Evolutionary conservation across 2,797 vertebrate species (phyloP), one percentile per base, ranked within the genome.

Genomic region (Loriculus beryllinus): DNA sequence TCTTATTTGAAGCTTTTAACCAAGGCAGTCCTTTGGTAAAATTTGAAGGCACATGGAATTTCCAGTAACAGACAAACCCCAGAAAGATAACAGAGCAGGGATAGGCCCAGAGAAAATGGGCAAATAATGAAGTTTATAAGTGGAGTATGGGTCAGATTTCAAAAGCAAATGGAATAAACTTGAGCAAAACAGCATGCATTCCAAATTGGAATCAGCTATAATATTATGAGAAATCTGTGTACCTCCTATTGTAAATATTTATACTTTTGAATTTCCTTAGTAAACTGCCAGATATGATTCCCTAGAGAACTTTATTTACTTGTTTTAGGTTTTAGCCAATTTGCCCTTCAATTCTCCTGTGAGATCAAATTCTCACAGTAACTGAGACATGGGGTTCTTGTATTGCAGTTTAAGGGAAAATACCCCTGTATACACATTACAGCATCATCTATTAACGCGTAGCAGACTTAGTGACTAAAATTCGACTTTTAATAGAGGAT

Each of bases 231-330:
- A 93, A 75, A 85, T 83, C 93, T 79, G 83, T 95, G 86, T 88
- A 65, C 35, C 60, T 91, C 62, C 86, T 95, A 96, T 87, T 96
- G 89, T 92, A 95, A 94, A 96, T 95, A 95, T 96, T 97, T 97
- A 96, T 86, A 45, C 54, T 92, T 88, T 67, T 47, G 23, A 81
- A 69, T 92, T 97, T 94, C 96, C 81, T 88, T 86, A 92, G 74
- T 92, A 91, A 95, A 88, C 91, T 91, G 91, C 93, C 94, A 96
- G 95, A 77, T 78, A 72, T 51, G 62, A 95, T 88, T 89, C 83
- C 85, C 78, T 51, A 77, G 59, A 93, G 80, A 92, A 78, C 28
- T 82, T 94, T 81, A 67, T 93, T 96, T 96, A 88, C 93, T 95
- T 88, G n/a, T 86, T 96, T 95, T 77, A 90, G 52, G 29, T 82